phyloP scores from a whole-genome alignment of 1,140 invertebrate species.

The Copidosoma floridanum region DNA sequence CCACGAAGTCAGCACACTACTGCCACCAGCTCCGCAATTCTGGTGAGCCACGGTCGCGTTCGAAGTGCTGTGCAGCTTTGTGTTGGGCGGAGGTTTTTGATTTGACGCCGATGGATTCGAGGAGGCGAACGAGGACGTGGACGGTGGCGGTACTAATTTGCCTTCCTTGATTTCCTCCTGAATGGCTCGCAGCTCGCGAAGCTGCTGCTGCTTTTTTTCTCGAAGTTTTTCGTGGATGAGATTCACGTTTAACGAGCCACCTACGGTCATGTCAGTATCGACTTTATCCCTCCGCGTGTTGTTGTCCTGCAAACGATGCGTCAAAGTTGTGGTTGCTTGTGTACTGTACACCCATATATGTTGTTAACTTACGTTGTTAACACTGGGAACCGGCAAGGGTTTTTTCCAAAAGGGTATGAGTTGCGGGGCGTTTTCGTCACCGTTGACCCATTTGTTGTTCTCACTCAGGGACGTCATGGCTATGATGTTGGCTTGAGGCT shows the following conservation, averaged over 20 bases:
- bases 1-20: slow-evolving; percentile 42
- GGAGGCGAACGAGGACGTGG: slow-evolving; percentile 45
- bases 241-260: slow-evolving; percentile 72
- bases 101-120: slow-evolving; percentile 41
- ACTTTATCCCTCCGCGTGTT: slow-evolving; percentile 48
- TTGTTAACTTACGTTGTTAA: slow-evolving; percentile 48
- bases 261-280: slow-evolving; percentile 71
- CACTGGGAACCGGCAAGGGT: slow-evolving; percentile 62
- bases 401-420: slow-evolving; percentile 78
- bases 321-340: too few relatives aligned
- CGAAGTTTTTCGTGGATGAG: slow-evolving; percentile 80
- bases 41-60: slow-evolving; percentile 43
- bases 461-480: slow-evolving; percentile 37
- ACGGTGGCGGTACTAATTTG: slow-evolving; percentile 64
- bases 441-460: slow-evolving; percentile 43
- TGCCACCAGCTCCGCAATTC: slow-evolving; percentile 33
- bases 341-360: too few relatives aligned
- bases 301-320: slow-evolving; percentile 53
- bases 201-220: slow-evolving; percentile 84
- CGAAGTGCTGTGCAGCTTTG: slow-evolving; percentile 54
- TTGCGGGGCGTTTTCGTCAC: slow-evolving; percentile 41
- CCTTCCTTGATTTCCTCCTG: slow-evolving; percentile 86
- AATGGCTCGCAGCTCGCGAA: slow-evolving; percentile 78
- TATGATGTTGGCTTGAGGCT: slow-evolving; percentile 39
- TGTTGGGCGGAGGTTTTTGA: slow-evolving; percentile 59